Evolutionary conservation across 2,888 invertebrate genomes (phyloP).

Genomic region (Phortica magna): DNA sequence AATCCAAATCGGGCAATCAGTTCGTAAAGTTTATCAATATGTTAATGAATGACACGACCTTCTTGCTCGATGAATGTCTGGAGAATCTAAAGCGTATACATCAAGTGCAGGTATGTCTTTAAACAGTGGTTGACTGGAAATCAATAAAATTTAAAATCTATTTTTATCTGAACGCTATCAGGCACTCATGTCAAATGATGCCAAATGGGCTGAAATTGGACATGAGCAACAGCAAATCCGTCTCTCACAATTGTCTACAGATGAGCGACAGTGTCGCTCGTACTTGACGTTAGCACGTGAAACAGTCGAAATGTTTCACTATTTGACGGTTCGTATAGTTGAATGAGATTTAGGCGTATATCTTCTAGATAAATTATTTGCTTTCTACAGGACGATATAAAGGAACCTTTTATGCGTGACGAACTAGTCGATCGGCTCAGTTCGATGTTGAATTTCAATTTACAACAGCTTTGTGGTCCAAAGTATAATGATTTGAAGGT

Average conservation of each 20-base stretch:
- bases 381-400: slow-evolving; percentile 84
- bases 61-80: slow-evolving; percentile 96
- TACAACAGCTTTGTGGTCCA: slow-evolving; percentile 96
- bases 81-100: slow-evolving; percentile 93
- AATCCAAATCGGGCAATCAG: slow-evolving; percentile 93
- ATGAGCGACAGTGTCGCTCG: slow-evolving; percentile 92
- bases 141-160: background rate
- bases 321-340: slow-evolving; percentile 84
- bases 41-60: slow-evolving; percentile 99
- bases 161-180: slow-evolving; percentile 39
- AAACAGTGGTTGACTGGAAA: background rate
- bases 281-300: slow-evolving; percentile 95
- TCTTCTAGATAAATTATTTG: background rate
- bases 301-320: slow-evolving; percentile 99
- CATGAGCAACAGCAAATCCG: slow-evolving; percentile 86
- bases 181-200: slow-evolving; percentile 83
- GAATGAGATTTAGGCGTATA: background rate
- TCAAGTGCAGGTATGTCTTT: slow-evolving; percentile 86
- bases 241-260: slow-evolving; percentile 87
- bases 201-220: slow-evolving; percentile 83
- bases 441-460: slow-evolving; percentile 98
- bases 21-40: slow-evolving; percentile 97
- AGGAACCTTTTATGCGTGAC: slow-evolving; percentile 95
- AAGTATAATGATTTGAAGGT: slow-evolving; percentile 97
- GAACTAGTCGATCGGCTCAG: slow-evolving; percentile 96